Evolutionary conservation across 2,113 vertebrate genomes (phyloP).

Genomic region (Excalfactoria chinensis): DNA sequence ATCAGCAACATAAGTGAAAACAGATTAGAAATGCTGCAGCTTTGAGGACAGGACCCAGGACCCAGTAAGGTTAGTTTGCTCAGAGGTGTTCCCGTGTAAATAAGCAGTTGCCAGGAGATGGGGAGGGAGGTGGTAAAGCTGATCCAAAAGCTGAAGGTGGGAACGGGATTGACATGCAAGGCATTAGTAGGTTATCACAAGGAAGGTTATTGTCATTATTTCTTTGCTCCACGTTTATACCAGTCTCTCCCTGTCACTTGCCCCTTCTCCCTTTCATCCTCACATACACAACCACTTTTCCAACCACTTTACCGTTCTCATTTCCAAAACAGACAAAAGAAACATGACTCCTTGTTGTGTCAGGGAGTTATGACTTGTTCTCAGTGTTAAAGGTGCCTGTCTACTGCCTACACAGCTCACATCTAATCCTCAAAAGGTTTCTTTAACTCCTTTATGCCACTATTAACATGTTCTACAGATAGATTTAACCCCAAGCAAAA

Average conservation of each 20-base stretch:
- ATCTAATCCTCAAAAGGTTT: background rate
- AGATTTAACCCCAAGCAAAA: background rate
- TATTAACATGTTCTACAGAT: background rate
- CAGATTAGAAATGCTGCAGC: constrained; percentile 25
- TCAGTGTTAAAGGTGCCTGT: background rate
- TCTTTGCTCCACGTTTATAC: background rate
- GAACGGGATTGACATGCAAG: background rate
- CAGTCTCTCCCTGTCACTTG: background rate
- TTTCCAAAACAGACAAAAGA: background rate
- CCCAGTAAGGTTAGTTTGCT: constrained; percentile 12
- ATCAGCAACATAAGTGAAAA: constrained; percentile 46
- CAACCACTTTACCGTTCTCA: background rate
- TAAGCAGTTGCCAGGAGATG: background rate
- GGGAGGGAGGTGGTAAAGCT: background rate
- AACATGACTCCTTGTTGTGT: background rate
- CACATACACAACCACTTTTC: background rate
- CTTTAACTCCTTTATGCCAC: background rate
- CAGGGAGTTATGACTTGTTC: background rate
- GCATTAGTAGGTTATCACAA: background rate
- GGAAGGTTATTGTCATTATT: background rate
- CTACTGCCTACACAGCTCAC: background rate
- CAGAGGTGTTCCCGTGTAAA: background rate
- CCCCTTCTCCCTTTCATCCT: background rate
- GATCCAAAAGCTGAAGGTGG: background rate
- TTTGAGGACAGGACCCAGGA: constrained; percentile 7